Conservation (phyloP, 2,113 vertebrate species). For the Ctenomys sociabilis region DNA sequence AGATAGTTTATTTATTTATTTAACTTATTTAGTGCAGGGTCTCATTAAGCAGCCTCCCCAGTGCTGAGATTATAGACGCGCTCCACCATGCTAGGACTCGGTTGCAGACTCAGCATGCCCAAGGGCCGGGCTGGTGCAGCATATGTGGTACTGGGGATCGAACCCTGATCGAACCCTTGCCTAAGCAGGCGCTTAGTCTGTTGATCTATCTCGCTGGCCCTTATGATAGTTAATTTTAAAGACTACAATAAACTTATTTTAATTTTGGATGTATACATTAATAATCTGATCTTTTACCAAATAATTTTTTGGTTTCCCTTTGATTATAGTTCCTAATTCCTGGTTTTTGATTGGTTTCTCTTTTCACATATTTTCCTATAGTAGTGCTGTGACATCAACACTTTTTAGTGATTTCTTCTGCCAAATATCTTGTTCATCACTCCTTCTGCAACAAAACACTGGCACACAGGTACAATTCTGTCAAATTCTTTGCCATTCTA, state of each 20-base stretch:
- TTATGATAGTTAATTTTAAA: not conserved
- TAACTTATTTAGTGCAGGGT: too few relatives aligned
- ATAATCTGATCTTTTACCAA: not conserved
- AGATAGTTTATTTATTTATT: not conserved
- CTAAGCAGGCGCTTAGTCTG: too few relatives aligned
- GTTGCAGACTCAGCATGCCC: too few relatives aligned
- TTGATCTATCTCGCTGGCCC: too few relatives aligned
- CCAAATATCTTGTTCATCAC: not conserved
- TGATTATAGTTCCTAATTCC: not conserved
- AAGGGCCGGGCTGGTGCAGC: too few relatives aligned
- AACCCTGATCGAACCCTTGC: too few relatives aligned
- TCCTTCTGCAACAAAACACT: not conserved
- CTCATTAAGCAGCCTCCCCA: too few relatives aligned
- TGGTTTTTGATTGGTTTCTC: not conserved
- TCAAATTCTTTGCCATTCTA: not conserved
- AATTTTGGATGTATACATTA: not conserved
- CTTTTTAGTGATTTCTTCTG: not conserved
- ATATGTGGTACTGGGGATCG: too few relatives aligned
- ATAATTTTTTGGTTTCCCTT: not conserved
- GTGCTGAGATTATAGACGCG: too few relatives aligned
- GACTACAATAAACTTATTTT: not conserved
- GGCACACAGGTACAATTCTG: not conserved
- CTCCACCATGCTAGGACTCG: too few relatives aligned
- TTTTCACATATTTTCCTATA: not conserved
- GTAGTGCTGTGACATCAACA: not conserved